Evolutionary conservation across 2,113 vertebrate genomes (phyloP).

Genomic region (Illadopsis cleaveri): DNA sequence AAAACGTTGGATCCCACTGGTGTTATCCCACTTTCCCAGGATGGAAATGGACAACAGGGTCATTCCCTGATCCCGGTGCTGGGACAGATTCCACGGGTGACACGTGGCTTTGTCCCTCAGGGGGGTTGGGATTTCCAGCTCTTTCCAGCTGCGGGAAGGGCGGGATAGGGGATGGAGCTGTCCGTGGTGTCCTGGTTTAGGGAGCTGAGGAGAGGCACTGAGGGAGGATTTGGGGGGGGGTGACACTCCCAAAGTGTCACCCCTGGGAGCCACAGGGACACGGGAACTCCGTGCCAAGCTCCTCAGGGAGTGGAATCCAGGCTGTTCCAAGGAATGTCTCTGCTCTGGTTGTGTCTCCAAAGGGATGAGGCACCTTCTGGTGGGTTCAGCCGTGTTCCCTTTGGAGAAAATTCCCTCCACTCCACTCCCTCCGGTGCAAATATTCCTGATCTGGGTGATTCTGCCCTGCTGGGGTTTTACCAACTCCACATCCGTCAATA

Average conservation of each 20-base stretch:
- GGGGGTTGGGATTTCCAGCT: rapidly evolving
- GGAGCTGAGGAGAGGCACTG: not conserved
- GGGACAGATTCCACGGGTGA: not conserved
- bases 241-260: not conserved
- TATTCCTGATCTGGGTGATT: not conserved
- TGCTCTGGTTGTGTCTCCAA: not conserved
- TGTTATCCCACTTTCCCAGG: not conserved
- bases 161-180: rapidly evolving
- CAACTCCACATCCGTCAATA: rapidly evolving
- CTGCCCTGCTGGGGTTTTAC: not conserved
- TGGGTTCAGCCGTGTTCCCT: not conserved
- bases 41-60: not conserved
- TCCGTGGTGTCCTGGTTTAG: rapidly evolving
- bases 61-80: not conserved
- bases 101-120: not conserved
- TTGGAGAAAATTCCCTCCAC: not conserved
- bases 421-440: not conserved
- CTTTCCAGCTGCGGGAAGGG: not conserved
- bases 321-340: not conserved
- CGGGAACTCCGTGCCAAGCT: rapidly evolving
- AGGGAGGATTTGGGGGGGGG: not conserved
- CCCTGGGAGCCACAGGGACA: not conserved
- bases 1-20: not conserved
- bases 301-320: rapidly evolving
- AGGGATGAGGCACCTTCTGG: not conserved